Conservation (phyloP, 2,888 invertebrate species). For the Perizoma affinitatum region DNA sequence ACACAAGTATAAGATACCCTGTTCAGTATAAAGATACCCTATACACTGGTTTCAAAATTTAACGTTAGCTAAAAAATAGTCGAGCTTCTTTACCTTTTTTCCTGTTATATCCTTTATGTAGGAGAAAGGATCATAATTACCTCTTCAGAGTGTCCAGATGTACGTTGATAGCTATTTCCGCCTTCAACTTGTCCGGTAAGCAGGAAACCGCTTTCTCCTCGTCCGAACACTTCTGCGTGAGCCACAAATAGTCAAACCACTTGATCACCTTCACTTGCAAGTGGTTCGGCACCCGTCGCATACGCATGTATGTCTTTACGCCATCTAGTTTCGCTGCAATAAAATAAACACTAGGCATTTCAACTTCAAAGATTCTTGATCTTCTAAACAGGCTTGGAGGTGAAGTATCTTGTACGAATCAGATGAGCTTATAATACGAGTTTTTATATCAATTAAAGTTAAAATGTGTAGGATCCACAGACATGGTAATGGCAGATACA, state of each 20-base stretch:
- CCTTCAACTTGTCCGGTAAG: slow-evolving; percentile 98
- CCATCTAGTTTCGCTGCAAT: slow-evolving; percentile 98
- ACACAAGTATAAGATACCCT: too few relatives aligned
- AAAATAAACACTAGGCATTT: slow-evolving; percentile 33
- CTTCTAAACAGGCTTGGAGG: too few relatives aligned
- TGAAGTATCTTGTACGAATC: too few relatives aligned
- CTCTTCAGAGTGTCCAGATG: slow-evolving; percentile 98
- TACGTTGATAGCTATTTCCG: slow-evolving; percentile 99
- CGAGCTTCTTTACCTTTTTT: too few relatives aligned
- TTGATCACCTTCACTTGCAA: slow-evolving; percentile 98
- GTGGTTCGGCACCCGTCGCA: slow-evolving; percentile 97
- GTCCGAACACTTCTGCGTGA: slow-evolving; percentile 98
- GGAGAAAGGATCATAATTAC: slow-evolving; percentile 43
- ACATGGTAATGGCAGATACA: too few relatives aligned
- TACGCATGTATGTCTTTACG: slow-evolving; percentile 99
- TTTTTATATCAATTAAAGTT: too few relatives aligned
- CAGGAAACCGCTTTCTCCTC: slow-evolving; percentile 98
- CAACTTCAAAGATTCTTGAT: not conserved
- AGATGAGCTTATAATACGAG: too few relatives aligned
- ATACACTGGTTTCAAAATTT: too few relatives aligned
- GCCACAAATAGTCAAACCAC: slow-evolving; percentile 99
- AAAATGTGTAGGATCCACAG: too few relatives aligned
- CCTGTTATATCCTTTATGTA: too few relatives aligned
- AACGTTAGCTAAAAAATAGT: too few relatives aligned
- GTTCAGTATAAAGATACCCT: too few relatives aligned